Base-by-base conservation (phyloP, 1,140 invertebrate genomes). In the Agrypnia vestita region DNA sequence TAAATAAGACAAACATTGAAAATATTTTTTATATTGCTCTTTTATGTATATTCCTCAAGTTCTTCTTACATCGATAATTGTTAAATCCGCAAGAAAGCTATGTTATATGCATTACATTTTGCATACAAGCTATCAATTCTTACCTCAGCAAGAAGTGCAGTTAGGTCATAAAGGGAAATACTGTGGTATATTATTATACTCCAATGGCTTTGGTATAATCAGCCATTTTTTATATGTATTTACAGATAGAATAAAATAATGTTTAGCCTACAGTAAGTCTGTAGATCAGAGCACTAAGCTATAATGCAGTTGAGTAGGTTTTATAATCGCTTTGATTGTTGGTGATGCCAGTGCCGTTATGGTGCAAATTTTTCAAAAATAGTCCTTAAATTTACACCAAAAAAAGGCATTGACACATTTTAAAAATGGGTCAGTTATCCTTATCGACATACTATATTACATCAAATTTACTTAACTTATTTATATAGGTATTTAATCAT, bases 271-370 rank as follows among this genome's bases (percentile, higher is more conserved):
- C 51, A 56, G 44, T 47, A 56, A 62, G 49, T 62, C 62, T 62
- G 62, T 76, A 76, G 74, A 62, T 55, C 59, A 74, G 64, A 78
- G 64, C 76, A 72, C 56, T 76, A 35, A 56, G 64, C 76, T 78
- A 53, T 71, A 56, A 78, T 76, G 74, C 74, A 47, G 25, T 43
- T 78, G 56, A 25, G 51, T 78, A 78, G 67, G 61, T 78, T 78
- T 78, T 78, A 56, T 78, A 78, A 78, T 78, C 67, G 76, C 76
- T 78, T 67, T 77, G 21, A 61, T 77, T 77, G 76, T 78, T 71
- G 71, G 64, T 71, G 64, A 78, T 44, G 76, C 62, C 56, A 59
- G 62, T 47, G 44, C 47, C 59, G 67, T 56, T 77, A 9, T 46
- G 67, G 43, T 74, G 49, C 55, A 21, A 56, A 17, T 49, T 43